A percentile compares a stretch with the other conserved stretches of the same genome.
Evolutionary conservation across 2,113 vertebrate species (phyloP).

Genomic region (Panthera leo): DNA sequence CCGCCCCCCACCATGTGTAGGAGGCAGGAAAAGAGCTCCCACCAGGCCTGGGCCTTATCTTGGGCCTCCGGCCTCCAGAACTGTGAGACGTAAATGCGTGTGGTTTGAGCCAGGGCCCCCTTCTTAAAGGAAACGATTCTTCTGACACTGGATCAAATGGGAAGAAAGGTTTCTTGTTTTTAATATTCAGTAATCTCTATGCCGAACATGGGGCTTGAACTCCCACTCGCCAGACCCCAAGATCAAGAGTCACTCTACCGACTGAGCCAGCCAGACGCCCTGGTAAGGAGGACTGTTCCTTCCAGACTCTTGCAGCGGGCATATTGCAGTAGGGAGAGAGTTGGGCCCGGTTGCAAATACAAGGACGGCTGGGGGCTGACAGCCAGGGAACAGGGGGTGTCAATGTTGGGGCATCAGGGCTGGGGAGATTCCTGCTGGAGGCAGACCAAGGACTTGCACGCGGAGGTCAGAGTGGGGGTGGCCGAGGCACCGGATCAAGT

Average conservation of each 20-base stretch:
- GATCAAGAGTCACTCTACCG: not conserved
- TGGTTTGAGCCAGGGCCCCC: not conserved
- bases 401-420: not conserved
- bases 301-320: not conserved
- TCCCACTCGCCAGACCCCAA: not conserved
- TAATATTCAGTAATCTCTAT: not conserved
- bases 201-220: not conserved
- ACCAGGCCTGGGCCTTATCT: not conserved
- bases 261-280: not conserved
- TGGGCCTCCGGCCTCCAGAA: not conserved
- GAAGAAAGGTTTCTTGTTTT: not conserved
- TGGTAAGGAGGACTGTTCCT: not conserved
- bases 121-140: not conserved
- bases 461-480: rapidly evolving
- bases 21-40: not conserved
- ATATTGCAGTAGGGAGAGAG: not conserved
- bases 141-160: not conserved
- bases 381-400: not conserved
- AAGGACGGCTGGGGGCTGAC: not conserved
- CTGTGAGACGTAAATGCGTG: not conserved
- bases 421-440: not conserved
- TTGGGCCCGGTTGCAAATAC: not conserved
- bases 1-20: too few species aligned
- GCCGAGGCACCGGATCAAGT: not conserved
- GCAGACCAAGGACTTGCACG: not conserved